Evolutionary conservation across 2,113 vertebrate genomes (phyloP).

Genomic region (Pogonocichla stellata): DNA sequence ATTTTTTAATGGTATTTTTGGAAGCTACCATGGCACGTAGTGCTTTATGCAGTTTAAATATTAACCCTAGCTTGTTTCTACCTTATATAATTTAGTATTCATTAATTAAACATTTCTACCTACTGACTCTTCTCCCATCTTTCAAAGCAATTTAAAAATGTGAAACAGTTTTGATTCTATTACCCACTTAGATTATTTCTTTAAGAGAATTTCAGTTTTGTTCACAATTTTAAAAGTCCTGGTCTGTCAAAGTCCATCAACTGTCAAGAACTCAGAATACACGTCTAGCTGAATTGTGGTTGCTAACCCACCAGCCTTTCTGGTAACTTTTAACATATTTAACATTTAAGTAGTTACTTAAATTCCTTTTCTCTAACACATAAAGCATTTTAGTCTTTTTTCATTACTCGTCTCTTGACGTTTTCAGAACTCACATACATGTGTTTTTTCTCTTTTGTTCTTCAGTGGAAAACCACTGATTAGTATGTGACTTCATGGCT

Average conservation of each 20-base stretch:
- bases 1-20: not conserved
- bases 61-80: not conserved
- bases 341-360: not conserved
- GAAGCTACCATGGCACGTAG: not conserved
- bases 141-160: not conserved
- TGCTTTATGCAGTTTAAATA: not conserved
- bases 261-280: not conserved
- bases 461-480: not conserved
- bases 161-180: not conserved
- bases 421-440: not conserved
- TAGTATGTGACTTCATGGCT: not conserved
- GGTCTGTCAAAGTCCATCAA: not conserved
- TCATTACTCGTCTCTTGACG: not conserved
- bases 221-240: not conserved
- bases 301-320: not conserved
- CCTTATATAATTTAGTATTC: not conserved
- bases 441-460: not conserved
- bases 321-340: not conserved
- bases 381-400: not conserved
- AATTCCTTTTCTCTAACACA: not conserved
- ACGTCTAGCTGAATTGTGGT: not conserved
- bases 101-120: not conserved
- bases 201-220: not conserved
- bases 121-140: not conserved
- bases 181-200: not conserved